phyloP scores from a whole-genome alignment of 1,140 invertebrate genomes.

The Acromyrmex heyeri region DNA sequence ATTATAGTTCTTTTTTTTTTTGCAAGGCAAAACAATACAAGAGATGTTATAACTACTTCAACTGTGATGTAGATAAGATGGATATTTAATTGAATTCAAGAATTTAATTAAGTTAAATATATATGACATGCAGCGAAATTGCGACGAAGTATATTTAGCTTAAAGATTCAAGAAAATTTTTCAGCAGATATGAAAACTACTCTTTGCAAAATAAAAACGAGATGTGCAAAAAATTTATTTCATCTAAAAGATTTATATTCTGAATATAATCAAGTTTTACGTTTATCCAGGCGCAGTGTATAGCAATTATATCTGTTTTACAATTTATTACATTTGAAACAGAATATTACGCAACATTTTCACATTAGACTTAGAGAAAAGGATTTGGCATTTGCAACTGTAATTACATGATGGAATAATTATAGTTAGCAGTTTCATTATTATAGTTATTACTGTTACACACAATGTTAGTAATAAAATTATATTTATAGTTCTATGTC shows the following conservation, averaged over 20 bases:
- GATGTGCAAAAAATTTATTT: background rate
- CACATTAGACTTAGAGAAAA: no score
- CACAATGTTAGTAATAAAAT: no score
- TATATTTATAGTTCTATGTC: no score
- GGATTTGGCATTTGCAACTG: no score
- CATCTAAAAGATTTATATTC: background rate
- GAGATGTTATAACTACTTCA: background rate
- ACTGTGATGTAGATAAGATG: background rate
- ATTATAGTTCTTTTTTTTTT: slow-evolving; percentile 8
- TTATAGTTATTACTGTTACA: no score
- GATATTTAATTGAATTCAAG: slow-evolving; percentile 16
- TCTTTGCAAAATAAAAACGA: background rate
- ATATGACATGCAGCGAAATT: background rate
- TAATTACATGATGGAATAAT: no score
- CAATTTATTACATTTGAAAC: background rate
- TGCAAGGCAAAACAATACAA: background rate
- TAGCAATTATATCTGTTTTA: background rate
- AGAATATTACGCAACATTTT: background rate
- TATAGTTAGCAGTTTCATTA: no score
- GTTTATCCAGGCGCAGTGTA: background rate
- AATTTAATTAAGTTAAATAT: background rate
- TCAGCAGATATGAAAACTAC: background rate
- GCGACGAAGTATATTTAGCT: slow-evolving; percentile 1
- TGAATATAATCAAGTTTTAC: background rate
- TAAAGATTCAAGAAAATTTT: background rate